phyloP scores from a whole-genome alignment of 2,888 invertebrate genomes.

The Sphaerophoria taeniata region DNA sequence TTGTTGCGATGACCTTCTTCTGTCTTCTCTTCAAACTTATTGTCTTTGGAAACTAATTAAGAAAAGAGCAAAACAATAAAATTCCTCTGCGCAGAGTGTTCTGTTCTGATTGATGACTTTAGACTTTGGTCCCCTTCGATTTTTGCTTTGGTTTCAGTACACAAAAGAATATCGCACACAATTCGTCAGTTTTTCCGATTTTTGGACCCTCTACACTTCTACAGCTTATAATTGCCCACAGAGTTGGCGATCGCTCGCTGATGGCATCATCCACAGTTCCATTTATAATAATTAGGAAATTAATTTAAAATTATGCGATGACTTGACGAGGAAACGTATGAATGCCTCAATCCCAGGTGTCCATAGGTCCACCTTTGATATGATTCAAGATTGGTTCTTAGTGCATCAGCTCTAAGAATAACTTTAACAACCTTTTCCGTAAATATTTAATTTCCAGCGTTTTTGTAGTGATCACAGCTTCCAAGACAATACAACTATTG shows the following conservation, averaged over 20 bases:
- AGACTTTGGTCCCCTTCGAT: neutral
- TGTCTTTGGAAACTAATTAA: constrained; percentile 13
- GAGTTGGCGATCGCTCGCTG: constrained; percentile 23
- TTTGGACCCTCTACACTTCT: constrained; percentile 20
- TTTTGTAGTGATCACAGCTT: neutral
- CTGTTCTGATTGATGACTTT: constrained; percentile 10
- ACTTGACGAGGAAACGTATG: neutral
- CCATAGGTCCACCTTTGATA: constrained; percentile 30
- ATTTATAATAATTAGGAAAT: constrained; percentile 46
- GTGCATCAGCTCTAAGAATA: constrained; percentile 1
- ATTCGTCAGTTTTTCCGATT: neutral
- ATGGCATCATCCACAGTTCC: constrained; percentile 55
- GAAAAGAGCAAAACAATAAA: neutral
- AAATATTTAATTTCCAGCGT: constrained; percentile 1
- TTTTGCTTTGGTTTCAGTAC: neutral
- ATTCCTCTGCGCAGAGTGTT: neutral
- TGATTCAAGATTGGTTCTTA: constrained; percentile 7
- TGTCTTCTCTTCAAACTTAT: neutral
- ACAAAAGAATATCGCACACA: constrained; percentile 31
- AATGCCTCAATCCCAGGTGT: constrained; percentile 49
- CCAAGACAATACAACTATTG: constrained; percentile 42
- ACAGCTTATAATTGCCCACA: constrained; percentile 23
- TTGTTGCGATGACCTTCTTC: constrained; percentile 13
- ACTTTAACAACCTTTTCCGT: constrained; percentile 26
- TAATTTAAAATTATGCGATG: constrained; percentile 12